These are phyloP conservation scores for Aphyosemion australe DNA, from an alignment of 2,113 vertebrate species.

Conservation along the genomic window DNA sequence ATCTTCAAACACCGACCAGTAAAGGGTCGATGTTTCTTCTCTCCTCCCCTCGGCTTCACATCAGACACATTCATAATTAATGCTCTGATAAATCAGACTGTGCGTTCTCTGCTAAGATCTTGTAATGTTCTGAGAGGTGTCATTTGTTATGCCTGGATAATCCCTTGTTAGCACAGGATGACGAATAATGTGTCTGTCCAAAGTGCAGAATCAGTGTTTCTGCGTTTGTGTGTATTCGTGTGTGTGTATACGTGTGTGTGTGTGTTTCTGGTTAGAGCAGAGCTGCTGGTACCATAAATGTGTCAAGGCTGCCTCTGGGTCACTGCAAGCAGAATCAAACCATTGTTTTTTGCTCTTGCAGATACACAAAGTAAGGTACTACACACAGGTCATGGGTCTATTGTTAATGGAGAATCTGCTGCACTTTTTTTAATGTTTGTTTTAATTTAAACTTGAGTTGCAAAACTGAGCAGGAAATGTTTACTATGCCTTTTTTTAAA, in stretches of 20 bases:
- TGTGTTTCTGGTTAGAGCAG: background rate
- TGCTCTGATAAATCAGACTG: conserved; percentile 40
- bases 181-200: conserved; percentile 26
- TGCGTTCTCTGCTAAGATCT: conserved; percentile 34
- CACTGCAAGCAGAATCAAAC: background rate
- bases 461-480: background rate
- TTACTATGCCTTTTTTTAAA: background rate
- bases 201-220: background rate
- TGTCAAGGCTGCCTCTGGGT: background rate
- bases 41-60: conserved; percentile 1
- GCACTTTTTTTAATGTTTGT: background rate
- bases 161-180: conserved; percentile 38
- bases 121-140: conserved; percentile 43
- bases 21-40: background rate
- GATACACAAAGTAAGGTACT: background rate
- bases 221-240: background rate
- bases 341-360: background rate
- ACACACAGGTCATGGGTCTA: background rate
- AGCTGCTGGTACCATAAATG: background rate
- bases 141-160: conserved; percentile 52
- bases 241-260: background rate
- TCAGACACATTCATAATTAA: conserved; percentile 41
- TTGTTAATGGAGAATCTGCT: background rate
- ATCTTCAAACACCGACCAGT: background rate
- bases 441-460: background rate